Evolutionary conservation across 2,113 vertebrate genomes (phyloP).

Genomic region (Propithecus coquereli): DNA sequence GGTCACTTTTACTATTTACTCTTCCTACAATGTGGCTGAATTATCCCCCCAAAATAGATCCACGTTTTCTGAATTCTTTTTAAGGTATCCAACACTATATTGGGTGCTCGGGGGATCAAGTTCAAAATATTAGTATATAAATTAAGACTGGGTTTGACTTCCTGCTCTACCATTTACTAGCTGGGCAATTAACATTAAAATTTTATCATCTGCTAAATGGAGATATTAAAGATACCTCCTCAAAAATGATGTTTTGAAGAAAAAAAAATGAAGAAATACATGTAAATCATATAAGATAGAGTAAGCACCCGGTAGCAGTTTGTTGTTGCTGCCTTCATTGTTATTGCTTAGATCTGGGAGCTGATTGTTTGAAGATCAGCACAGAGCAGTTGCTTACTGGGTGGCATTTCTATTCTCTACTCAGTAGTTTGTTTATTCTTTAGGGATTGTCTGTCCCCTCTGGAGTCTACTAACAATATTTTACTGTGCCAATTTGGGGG

Average conservation of each 20-base stretch:
- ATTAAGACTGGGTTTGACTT: not conserved
- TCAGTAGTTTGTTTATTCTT: not conserved
- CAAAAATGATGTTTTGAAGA: not conserved
- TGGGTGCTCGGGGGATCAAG: not conserved
- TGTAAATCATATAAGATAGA: not conserved
- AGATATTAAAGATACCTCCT: not conserved
- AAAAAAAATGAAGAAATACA: not conserved
- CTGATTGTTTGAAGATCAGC: no score
- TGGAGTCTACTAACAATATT: not conserved
- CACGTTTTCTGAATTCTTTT: not conserved
- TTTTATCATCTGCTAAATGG: not conserved
- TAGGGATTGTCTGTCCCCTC: not conserved
- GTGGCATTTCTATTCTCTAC: not conserved
- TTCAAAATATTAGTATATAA: not conserved
- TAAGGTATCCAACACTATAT: not conserved
- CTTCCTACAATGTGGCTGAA: not conserved
- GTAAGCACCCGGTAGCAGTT: fast-evolving
- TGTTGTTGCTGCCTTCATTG: not conserved
- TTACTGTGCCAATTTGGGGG: not conserved
- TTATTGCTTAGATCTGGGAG: not conserved
- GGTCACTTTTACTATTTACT: not conserved
- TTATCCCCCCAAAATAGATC: not conserved
- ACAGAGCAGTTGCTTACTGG: not conserved
- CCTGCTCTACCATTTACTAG: not conserved
- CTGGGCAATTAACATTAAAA: not conserved